Evolutionary conservation across 2,113 vertebrate species (phyloP), one percentile per base, ranked within the genome.

Genomic region (Nothobranchius furzeri): DNA sequence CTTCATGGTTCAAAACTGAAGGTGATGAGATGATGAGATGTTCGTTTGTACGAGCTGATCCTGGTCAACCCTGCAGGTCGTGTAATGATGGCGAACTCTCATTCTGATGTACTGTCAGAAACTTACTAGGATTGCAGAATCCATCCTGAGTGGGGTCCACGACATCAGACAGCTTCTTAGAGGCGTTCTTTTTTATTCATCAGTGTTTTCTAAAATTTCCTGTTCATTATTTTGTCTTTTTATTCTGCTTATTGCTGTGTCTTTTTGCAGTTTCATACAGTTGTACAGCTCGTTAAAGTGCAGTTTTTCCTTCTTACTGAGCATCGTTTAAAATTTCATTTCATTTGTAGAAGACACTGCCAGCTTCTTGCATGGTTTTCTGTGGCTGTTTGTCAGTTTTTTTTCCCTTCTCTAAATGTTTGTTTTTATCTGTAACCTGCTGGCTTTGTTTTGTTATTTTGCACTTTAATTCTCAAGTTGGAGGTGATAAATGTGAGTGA

Each of bases 381-480:
- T 72, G 60, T 84, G 64, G 60, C 17, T 47, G 36, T 63, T 55
- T 43, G 50, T 71, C 42, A n/a, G 3, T 25, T 72, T 79, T 56
- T 20, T 75, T 42, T 79, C 35, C 25, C 45, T 68, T 55, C 20
- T 68, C 53, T 51, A 45, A 65, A 53, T 1, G 45, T 64, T 70
- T 52, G 15, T 64, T 73, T 65, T 59, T 54, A 12, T 20, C 24
- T 35, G 59, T 76, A 35, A 69, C 58, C 60, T 37, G 67, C 58
- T 56, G 42, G 58, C 49, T 77, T 81, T 53, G 10, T 9, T 73
- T 49, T 47, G 64, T 57, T 68, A 45, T 58, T 81, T 82, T 82
- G 87, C 87, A 90, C 90, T 90, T 88, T 89, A 82, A 42, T 64
- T 15, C 12, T 36, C 43, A 30, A 11, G 6, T 40, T 67, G 12